phyloP scores from a whole-genome alignment of 2,113 vertebrate species.

The Gasterosteus nipponicus region DNA sequence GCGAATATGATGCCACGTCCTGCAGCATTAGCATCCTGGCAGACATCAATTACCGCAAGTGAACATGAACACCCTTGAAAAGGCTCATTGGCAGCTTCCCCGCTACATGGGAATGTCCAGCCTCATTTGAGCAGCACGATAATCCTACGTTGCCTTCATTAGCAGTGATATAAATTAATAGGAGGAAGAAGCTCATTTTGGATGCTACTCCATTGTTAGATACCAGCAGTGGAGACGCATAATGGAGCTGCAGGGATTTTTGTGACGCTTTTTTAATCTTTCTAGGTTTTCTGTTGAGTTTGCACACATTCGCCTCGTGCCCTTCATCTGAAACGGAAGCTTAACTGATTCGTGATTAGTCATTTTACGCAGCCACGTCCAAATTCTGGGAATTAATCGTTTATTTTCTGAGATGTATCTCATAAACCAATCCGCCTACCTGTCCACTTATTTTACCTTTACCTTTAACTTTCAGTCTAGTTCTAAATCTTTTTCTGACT shows the following conservation, averaged over 20 bases:
- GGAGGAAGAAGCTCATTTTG: constrained; percentile 13
- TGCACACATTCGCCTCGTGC: not conserved
- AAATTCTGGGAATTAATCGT: not conserved
- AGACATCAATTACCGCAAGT: constrained; percentile 30
- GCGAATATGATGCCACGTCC: constrained; percentile 41
- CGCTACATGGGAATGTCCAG: constrained; percentile 21
- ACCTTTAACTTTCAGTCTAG: not conserved
- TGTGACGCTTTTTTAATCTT: not conserved
- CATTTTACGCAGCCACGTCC: no score
- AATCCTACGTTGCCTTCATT: constrained; percentile 19
- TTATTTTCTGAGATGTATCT: not conserved
- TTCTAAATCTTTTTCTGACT: not conserved
- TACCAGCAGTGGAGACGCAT: not conserved
- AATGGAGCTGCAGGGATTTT: not conserved
- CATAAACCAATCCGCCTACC: not conserved
- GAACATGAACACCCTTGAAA: constrained; percentile 22
- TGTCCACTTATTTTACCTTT: no score
- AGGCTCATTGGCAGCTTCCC: constrained; percentile 32
- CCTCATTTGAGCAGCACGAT: constrained; percentile 17
- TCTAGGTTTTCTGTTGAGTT: not conserved
- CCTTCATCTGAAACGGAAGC: not conserved
- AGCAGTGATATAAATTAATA: constrained; percentile 40
- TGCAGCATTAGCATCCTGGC: constrained; percentile 37
- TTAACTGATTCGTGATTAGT: not conserved
- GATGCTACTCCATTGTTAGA: not conserved